phyloP scores from a whole-genome alignment of 37 sponge, comb jelly and placozoan genomes.

The Halisarca cf. caerulea region DNA sequence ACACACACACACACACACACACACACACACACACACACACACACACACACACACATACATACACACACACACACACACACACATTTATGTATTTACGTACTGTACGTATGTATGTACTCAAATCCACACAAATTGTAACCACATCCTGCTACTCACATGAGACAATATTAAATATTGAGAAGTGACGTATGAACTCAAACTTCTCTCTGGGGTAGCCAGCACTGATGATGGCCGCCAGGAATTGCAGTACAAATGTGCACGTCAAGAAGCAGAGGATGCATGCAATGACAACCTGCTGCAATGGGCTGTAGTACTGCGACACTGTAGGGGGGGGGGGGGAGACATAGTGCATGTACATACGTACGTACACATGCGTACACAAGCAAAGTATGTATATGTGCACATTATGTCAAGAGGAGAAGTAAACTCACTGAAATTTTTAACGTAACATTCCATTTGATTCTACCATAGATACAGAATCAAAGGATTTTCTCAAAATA shows the following conservation, averaged over 20 bases:
- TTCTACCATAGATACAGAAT: too few species aligned
- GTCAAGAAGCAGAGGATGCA: constrained; percentile 67
- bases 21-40: too few species aligned
- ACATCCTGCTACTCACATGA: constrained; percentile 56
- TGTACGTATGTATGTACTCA: not conserved
- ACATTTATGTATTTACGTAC: too few species aligned
- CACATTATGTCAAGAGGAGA: too few species aligned
- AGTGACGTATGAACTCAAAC: constrained; percentile 79
- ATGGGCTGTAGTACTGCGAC: constrained; percentile 50
- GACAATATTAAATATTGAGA: constrained; percentile 77
- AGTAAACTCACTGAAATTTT: too few species aligned
- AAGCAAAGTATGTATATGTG: too few species aligned
- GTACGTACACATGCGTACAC: not conserved
- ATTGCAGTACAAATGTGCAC: constrained; percentile 60
- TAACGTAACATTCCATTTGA: too few species aligned
- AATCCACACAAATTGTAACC: not conserved
- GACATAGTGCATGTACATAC: not conserved
- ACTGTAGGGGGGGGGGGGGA: constrained; percentile 60
- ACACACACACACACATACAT: too few species aligned
- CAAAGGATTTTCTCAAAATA: too few species aligned
- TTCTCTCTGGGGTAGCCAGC: constrained; percentile 79
- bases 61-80: too few species aligned
- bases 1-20: too few species aligned
- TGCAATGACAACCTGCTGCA: constrained; percentile 74
- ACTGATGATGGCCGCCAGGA: constrained; percentile 66